These are phyloP conservation scores for Catharus fuscescens DNA, from an alignment of 2,113 vertebrate genomes.

Conservation along the genomic window DNA sequence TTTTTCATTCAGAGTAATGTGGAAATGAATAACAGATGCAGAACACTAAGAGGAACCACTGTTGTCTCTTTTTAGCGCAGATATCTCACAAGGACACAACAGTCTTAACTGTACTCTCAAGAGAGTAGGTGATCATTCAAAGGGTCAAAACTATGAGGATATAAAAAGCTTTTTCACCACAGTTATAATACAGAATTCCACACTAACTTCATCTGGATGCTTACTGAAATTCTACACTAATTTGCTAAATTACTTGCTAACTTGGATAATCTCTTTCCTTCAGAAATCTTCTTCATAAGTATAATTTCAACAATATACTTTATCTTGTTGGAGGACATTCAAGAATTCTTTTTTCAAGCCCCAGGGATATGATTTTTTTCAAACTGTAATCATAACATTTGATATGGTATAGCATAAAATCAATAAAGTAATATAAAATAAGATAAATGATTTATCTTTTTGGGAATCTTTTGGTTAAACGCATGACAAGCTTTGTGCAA, in stretches of 20 bases:
- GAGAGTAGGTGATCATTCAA: neutral
- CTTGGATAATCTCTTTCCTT: neutral
- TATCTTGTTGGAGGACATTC: neutral
- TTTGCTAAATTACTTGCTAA: neutral
- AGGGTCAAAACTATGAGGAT: neutral
- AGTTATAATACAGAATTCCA: neutral
- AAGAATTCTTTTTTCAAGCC: neutral
- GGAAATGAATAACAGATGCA: neutral
- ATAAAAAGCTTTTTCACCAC: neutral
- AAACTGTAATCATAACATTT: constrained; percentile 46
- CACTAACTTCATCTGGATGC: neutral
- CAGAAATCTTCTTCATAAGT: neutral
- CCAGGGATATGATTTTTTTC: constrained; percentile 9
- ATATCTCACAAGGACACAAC: rapidly evolving
- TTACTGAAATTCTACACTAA: neutral
- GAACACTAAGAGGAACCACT: neutral
- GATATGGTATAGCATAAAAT: constrained; percentile 52
- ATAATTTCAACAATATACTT: neutral
- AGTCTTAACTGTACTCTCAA: neutral
- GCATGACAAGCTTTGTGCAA: constrained; percentile 46
- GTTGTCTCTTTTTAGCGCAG: neutral
- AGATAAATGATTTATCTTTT: constrained; percentile 56
- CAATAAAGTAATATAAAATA: constrained; percentile 49
- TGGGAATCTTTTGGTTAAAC: constrained; percentile 33
- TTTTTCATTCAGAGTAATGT: neutral